A percentile compares a stretch with the other conserved stretches of the same genome.
These are phyloP conservation scores for Eristalinus sepulchralis DNA, from an alignment of 2,888 invertebrate species.

Conservation along the genomic window DNA sequence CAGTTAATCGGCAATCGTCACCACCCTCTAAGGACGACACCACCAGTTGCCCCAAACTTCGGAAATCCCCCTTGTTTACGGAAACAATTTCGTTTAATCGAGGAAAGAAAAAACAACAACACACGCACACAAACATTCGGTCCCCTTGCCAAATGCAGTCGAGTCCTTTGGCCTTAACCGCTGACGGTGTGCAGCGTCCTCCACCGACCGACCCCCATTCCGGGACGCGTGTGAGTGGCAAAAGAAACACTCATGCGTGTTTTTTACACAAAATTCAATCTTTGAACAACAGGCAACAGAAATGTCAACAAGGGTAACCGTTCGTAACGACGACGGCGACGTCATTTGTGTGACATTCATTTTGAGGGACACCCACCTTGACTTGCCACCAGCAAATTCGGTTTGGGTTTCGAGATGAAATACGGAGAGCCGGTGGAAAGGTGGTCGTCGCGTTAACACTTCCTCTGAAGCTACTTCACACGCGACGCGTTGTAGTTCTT, in stretches of 20 bases:
- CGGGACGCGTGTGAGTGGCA: slow-evolving; percentile 37
- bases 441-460: slow-evolving; percentile 54
- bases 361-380: not conserved
- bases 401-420: slow-evolving; percentile 1
- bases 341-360: slow-evolving; percentile 53
- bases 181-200: not conserved
- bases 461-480: slow-evolving; percentile 56
- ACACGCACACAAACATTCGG: not conserved
- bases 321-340: slow-evolving; percentile 52
- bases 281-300: slow-evolving; percentile 62
- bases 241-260: slow-evolving; percentile 67
- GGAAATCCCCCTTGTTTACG: slow-evolving; percentile 1
- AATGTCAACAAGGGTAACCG: slow-evolving; percentile 61
- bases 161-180: not conserved
- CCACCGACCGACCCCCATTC: not conserved
- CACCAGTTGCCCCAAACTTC: slow-evolving; percentile 10
- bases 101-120: not conserved
- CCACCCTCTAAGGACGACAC: slow-evolving; percentile 42
- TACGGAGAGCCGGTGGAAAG: not conserved
- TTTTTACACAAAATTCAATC: slow-evolving; percentile 61
- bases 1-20: slow-evolving; percentile 44
- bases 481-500: slow-evolving; percentile 13
- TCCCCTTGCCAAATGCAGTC: not conserved
- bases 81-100: slow-evolving; percentile 61
- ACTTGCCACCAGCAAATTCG: slow-evolving; percentile 4